Evolutionary conservation across 2,888 invertebrate genomes (phyloP), one percentile per base, ranked within the genome.

Genomic region (Mythimna pallens): DNA sequence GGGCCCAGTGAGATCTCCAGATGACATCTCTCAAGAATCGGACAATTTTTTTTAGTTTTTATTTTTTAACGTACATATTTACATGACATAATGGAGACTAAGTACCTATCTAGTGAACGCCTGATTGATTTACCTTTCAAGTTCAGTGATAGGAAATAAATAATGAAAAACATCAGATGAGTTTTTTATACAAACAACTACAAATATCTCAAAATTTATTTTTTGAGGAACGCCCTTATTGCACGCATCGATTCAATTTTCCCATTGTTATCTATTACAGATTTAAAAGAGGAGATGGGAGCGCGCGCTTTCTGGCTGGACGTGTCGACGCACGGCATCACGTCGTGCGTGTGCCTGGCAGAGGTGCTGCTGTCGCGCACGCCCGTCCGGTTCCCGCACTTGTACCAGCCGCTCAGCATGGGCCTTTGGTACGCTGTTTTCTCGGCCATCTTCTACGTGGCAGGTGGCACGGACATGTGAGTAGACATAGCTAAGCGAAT

Each of bases 381-480:
- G 83, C 98, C 96, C 0, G 88, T 94, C 50, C 97, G 97, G 1
- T 73, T 92, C 36, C 80, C 93, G 14, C 96, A 97, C 85, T 93
- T 97, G 73, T 97, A 97, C 95, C 98, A 98, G 95, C 97, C 98
- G 7, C 94, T 98, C 30, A 94, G 97, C 17, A 95, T 98, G 84
- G 98, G 97, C 14, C 87, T 97, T 61, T 94, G 96, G 86, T 99
- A 98, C 91, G 96, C 97, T 6, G 92, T 97, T 77, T 98, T 98
- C 92, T 97, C 97, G 61, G 94, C 97, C 52, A 95, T 98, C 66
- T 98, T 98, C 93, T 98, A 97, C 90, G 91, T 96, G 30, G 97
- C 97, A 40, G 98, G 98, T 6, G 98, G 98, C n/a, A 97, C 97
- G n/a, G 97, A 98, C 90, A 96, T 97, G 97, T 97, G 90, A 92